phyloP scores from a whole-genome alignment of 1,140 invertebrate species.

The Idris sp. region DNA sequence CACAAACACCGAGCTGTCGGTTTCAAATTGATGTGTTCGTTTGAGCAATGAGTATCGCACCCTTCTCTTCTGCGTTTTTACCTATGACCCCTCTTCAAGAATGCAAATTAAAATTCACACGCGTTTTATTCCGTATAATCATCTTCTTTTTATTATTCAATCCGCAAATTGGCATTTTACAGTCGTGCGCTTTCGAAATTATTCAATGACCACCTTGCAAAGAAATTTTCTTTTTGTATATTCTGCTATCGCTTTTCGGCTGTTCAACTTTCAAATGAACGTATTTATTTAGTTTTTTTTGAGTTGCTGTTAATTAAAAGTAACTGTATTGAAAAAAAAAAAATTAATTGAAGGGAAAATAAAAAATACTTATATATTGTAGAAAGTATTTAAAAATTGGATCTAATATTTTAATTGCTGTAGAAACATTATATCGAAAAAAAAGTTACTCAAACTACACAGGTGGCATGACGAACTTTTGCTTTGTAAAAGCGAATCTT shows the following conservation, averaged over 20 bases:
- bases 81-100: slow-evolving; percentile 43
- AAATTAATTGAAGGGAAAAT: too few relatives aligned
- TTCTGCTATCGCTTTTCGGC: too few relatives aligned
- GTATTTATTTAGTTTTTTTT: too few relatives aligned
- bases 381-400: slow-evolving; percentile 11
- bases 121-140: slow-evolving; percentile 20
- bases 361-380: too few relatives aligned
- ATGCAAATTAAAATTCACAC: slow-evolving; percentile 51
- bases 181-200: neutral
- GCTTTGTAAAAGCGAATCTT: slow-evolving; percentile 22
- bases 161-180: slow-evolving; percentile 7
- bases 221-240: neutral
- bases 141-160: slow-evolving; percentile 15
- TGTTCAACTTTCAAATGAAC: too few relatives aligned
- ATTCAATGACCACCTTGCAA: neutral
- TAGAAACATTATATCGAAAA: slow-evolving; percentile 30
- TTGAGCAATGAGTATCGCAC: slow-evolving; percentile 55
- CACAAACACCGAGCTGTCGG: slow-evolving; percentile 45
- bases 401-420: slow-evolving; percentile 5
- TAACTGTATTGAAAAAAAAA: too few relatives aligned
- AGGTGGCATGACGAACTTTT: slow-evolving; percentile 26
- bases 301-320: too few relatives aligned
- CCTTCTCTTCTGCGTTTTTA: slow-evolving; percentile 47
- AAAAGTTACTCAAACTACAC: slow-evolving; percentile 30
- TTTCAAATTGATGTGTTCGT: slow-evolving; percentile 61